These are phyloP conservation scores for Nycticorax nycticorax DNA, from an alignment of 2,113 vertebrate species.

Conservation along the genomic window DNA sequence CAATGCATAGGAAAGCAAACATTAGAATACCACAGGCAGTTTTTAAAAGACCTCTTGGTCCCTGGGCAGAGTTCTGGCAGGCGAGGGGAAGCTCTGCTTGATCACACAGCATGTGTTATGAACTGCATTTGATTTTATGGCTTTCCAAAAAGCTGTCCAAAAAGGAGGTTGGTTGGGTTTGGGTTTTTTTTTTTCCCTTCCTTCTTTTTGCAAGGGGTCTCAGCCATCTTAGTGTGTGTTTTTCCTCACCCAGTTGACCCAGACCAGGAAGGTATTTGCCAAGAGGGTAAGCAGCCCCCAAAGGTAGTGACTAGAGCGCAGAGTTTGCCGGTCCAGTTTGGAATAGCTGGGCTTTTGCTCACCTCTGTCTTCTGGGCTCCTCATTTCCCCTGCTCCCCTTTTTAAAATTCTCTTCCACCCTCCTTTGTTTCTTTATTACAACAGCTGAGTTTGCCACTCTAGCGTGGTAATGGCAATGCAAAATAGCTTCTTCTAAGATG, in stretches of 20 bases:
- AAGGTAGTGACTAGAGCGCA: not conserved
- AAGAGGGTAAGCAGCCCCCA: not conserved
- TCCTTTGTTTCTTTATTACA: not conserved
- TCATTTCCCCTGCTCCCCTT: accelerated
- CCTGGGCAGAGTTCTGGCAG: slow-evolving; percentile 36
- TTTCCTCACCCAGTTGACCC: slow-evolving; percentile 38
- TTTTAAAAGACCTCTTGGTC: slow-evolving; percentile 40
- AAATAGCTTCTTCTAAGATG: not conserved
- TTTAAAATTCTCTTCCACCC: not conserved
- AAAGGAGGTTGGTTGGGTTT: not conserved
- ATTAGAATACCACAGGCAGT: not conserved
- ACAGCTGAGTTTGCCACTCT: not conserved
- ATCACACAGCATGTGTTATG: slow-evolving; percentile 63
- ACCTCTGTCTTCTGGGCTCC: not conserved
- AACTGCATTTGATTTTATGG: slow-evolving; percentile 71
- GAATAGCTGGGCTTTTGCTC: not conserved
- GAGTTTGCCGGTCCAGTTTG: not conserved
- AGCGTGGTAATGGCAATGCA: not conserved
- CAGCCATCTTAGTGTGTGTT: not conserved
- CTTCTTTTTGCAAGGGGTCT: not conserved
- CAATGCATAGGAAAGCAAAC: slow-evolving; percentile 19
- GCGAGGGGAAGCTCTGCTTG: slow-evolving; percentile 33
- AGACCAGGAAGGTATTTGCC: not conserved
- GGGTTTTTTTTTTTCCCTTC: not conserved
- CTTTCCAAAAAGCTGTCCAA: slow-evolving; percentile 70